A percentile compares a stretch with the other conserved stretches of the same genome.
Evolutionary conservation across 1,140 invertebrate species (phyloP).

Genomic region (Druon quercuslanigerum): DNA sequence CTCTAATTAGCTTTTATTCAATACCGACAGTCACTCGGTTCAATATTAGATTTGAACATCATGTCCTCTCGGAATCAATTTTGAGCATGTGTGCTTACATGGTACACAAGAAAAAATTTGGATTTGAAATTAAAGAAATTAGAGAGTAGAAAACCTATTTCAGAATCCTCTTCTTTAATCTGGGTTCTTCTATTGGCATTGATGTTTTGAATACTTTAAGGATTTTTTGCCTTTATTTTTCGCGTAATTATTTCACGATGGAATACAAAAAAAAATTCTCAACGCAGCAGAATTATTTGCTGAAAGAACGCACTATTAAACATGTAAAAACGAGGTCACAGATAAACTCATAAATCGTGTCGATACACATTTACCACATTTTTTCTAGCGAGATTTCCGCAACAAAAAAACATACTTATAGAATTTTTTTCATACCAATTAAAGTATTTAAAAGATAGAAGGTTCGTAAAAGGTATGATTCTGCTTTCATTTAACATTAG

Average conservation of each 20-base stretch:
- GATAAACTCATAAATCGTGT: slow-evolving; percentile 44
- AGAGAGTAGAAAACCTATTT: too few relatives aligned
- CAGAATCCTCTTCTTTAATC: too few relatives aligned
- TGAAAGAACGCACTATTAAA: slow-evolving; percentile 40
- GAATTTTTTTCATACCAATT: background rate
- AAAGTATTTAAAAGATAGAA: background rate
- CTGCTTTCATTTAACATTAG: too few relatives aligned
- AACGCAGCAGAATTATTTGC: background rate
- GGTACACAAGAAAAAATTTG: background rate
- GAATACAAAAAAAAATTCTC: background rate
- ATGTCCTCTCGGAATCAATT: background rate
- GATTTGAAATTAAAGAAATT: too few relatives aligned
- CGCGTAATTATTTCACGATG: too few relatives aligned
- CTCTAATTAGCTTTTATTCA: slow-evolving; percentile 29
- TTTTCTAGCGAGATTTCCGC: background rate
- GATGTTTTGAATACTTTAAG: too few relatives aligned
- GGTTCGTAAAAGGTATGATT: background rate
- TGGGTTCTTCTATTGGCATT: too few relatives aligned
- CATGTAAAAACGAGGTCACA: slow-evolving; percentile 46
- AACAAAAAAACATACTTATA: background rate
- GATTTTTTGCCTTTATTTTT: too few relatives aligned
- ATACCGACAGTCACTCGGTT: background rate
- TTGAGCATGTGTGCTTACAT: background rate
- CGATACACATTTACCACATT: slow-evolving; percentile 38
- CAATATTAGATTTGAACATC: slow-evolving; percentile 12